Evolutionary conservation across 2,797 vertebrate species (phyloP), one percentile per base, ranked within the genome.

Genomic region (Nothura maculosa): DNA sequence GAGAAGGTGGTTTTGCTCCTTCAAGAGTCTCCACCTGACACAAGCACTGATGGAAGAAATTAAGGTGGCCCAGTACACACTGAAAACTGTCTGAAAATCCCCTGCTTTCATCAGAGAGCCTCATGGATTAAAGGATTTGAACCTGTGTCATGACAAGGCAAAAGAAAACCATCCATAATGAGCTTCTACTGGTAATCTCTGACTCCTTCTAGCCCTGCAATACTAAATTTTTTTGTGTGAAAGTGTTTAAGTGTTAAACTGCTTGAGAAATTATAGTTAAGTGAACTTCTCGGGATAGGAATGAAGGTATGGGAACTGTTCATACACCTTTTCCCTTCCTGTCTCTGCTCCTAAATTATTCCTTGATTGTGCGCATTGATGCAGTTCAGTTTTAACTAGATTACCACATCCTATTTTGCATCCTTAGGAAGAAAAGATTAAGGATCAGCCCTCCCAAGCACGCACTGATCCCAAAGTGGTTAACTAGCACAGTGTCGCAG

Each of bases 361-460:
- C 48, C 57, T 96, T 76, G 47, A 47, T 22, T 73, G 54, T 81
- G 74, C 90, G 22, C 47, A 88, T 81, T 2, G 1, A 63, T 28
- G 27, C 14, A 66, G 74, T 81, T 18, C 10, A 62, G 77, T 84
- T 80, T 88, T 81, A 55, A 86, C 81, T 90, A 90, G 34, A 79
- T 86, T 30, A 36, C 50, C 60, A 79, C 63, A 84, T 69, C 42
- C 88, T 94, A 76, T 88, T 94, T 91, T 96, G 78, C 32, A 9
- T 90, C 84, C 81, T 40, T 74, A 84, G 42, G 38, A 0, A 1
- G 30, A 55, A 55, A n/a, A 84, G 63, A 75, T 1, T 63, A 40
- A 88, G 61, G 32, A 86, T 91, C 83, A 91, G 32, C 38, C 24
- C 21, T 90, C 38, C 55, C 52, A 91, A 60, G 21, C 50, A 24